Evolutionary conservation across 2,113 vertebrate genomes (phyloP).

Genomic region (Addax nasomaculatus): DNA sequence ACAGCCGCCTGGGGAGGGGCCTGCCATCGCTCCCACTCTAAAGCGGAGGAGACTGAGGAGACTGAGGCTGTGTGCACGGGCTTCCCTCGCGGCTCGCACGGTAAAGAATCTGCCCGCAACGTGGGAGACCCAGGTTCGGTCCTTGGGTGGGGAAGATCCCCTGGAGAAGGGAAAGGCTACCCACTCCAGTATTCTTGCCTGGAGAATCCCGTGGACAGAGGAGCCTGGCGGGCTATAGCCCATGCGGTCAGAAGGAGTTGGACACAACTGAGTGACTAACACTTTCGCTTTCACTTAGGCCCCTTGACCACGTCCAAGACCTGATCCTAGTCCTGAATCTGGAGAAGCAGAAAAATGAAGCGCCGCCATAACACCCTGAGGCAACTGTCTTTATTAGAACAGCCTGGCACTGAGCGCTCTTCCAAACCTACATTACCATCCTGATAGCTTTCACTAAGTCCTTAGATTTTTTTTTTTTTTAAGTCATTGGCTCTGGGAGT

Average conservation of each 20-base stretch:
- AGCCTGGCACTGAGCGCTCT: background rate
- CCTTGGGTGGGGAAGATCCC: background rate
- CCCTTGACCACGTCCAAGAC: background rate
- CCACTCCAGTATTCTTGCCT: background rate
- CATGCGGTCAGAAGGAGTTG: fast-evolving
- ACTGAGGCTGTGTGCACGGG: background rate
- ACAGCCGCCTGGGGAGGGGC: background rate
- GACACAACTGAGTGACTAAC: background rate
- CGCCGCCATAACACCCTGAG: background rate
- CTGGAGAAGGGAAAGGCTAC: background rate
- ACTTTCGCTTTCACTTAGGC: background rate
- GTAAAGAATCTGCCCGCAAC: background rate
- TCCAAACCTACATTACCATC: background rate
- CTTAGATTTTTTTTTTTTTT: background rate
- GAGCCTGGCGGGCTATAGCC: background rate
- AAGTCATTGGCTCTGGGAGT: background rate
- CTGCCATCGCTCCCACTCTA: background rate
- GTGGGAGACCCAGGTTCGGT: background rate
- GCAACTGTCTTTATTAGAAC: background rate
- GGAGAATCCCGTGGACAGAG: background rate
- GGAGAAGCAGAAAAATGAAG: background rate
- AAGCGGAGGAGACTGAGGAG: background rate
- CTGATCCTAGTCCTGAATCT: background rate
- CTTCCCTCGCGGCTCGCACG: fast-evolving
- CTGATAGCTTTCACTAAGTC: background rate